Conservation (phyloP, 2,888 invertebrate genomes). For the Lysandra bellargus region DNA sequence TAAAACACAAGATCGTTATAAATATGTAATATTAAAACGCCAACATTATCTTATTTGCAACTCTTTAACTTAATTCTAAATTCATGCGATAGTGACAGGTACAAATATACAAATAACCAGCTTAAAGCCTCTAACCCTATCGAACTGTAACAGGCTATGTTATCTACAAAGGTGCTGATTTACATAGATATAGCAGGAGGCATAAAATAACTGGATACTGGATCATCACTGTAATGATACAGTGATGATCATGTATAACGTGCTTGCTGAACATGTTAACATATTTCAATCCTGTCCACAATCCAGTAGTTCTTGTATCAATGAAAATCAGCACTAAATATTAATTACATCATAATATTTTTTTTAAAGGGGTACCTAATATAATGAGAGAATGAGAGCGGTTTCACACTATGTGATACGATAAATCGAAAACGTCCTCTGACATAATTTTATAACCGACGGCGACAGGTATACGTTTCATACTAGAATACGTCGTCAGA, state of each 20-base stretch:
- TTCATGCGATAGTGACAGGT: constrained; percentile 30
- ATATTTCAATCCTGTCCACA: neutral
- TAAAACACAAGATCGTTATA: constrained; percentile 53
- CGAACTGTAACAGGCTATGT: neutral
- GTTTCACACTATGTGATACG: neutral
- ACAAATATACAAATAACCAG: constrained; percentile 25
- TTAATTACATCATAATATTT: neutral
- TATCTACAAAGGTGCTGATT: neutral
- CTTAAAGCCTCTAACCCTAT: constrained; percentile 19
- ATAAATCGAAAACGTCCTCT: neutral
- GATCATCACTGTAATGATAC: neutral
- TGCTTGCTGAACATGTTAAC: neutral
- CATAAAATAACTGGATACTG: neutral
- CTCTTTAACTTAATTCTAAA: constrained; percentile 15
- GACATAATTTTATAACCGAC: neutral
- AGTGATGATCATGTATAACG: neutral
- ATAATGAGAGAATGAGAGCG: neutral
- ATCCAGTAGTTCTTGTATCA: neutral
- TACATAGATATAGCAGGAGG: neutral
- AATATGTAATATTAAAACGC: constrained; percentile 53
- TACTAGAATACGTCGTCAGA: too few relatives aligned
- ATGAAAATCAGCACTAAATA: neutral
- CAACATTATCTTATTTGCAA: constrained; percentile 31
- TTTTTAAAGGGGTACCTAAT: neutral
- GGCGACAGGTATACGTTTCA: too few relatives aligned